A percentile compares a stretch with the other conserved stretches of the same genome.
phyloP scores from a whole-genome alignment of 2,888 invertebrate species.

The Chrysomela aeneicollis region DNA sequence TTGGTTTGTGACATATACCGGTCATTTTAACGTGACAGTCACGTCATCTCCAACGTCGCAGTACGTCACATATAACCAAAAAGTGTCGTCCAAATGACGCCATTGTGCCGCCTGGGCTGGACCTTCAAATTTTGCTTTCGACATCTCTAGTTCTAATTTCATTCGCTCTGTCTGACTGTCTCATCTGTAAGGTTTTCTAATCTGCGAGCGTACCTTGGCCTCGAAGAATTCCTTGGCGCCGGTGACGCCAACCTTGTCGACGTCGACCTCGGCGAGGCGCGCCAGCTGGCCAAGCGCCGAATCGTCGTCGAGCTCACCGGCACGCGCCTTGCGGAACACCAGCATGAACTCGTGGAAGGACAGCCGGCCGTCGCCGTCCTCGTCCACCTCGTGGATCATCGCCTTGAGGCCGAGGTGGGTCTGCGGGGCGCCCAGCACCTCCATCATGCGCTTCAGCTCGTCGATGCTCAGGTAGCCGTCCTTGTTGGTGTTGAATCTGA shows the following conservation, averaged over 20 bases:
- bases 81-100: too few species aligned
- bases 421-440: conserved; percentile 92
- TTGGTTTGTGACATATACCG: too few species aligned
- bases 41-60: too few species aligned
- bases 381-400: conserved; percentile 93
- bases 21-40: too few species aligned
- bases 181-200: too few species aligned
- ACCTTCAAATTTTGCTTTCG: too few species aligned
- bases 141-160: too few species aligned
- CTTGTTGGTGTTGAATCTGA: conserved; percentile 87
- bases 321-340: conserved; percentile 87
- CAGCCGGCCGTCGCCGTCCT: conserved; percentile 84
- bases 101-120: too few species aligned
- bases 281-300: conserved; percentile 89
- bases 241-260: conserved; percentile 92
- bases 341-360: conserved; percentile 89
- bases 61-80: too few species aligned
- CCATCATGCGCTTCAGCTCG: conserved; percentile 97
- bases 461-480: conserved; percentile 90
- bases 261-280: conserved; percentile 87
- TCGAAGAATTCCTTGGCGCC: conserved; percentile 97
- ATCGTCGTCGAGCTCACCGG: conserved; percentile 87
- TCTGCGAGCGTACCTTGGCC: conserved; percentile 88
- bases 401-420: conserved; percentile 93
- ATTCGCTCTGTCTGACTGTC: too few species aligned